phyloP scores from a whole-genome alignment of 2,888 invertebrate species.

The Chesias legatella region DNA sequence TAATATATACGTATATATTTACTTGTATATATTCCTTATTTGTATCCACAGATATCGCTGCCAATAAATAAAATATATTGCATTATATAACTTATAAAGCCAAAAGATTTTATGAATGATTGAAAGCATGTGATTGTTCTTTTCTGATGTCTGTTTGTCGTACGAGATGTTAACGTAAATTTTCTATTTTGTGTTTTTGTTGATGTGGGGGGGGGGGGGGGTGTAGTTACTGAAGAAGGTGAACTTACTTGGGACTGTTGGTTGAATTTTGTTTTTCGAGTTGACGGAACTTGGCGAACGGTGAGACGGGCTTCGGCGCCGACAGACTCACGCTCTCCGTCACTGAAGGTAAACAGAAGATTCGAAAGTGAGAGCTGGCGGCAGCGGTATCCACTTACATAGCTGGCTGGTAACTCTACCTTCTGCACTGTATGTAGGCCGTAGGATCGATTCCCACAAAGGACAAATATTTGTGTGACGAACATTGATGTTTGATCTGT shows the following conservation, averaged over 20 bases:
- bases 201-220: background rate
- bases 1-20: constrained; percentile 64
- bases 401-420: no score
- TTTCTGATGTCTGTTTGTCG: constrained; percentile 14
- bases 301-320: constrained; percentile 86
- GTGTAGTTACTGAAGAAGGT: background rate
- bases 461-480: no score
- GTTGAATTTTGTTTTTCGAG: constrained; percentile 92
- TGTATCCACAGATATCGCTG: constrained; percentile 69
- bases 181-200: constrained; percentile 3
- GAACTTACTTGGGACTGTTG: constrained; percentile 87
- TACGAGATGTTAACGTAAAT: constrained; percentile 1
- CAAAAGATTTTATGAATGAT: constrained; percentile 34
- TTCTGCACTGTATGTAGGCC: no score
- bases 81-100: constrained; percentile 54
- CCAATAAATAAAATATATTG: constrained; percentile 65
- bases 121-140: constrained; percentile 8
- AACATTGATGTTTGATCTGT: no score
- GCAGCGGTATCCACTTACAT: no score
- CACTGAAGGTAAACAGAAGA: constrained; percentile 64
- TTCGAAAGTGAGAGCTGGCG: background rate
- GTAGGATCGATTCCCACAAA: no score
- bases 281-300: constrained; percentile 95
- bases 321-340: constrained; percentile 74
- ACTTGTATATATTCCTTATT: constrained; percentile 66